These are phyloP conservation scores for Atta cephalotes DNA, from an alignment of 1,140 invertebrate genomes.

Conservation along the genomic window DNA sequence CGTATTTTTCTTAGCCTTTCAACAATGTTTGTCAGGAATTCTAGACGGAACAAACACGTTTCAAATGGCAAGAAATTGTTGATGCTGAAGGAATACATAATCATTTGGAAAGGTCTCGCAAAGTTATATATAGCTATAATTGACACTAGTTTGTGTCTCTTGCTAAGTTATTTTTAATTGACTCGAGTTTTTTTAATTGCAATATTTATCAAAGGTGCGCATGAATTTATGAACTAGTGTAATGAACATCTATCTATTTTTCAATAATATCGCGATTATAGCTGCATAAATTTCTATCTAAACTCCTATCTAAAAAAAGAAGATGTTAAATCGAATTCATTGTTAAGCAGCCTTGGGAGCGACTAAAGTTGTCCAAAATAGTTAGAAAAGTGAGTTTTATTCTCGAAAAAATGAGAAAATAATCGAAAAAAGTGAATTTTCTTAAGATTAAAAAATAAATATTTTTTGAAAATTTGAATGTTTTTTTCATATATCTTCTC, in stretches of 20 bases:
- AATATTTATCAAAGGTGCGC: not conserved
- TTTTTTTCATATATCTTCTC: too few species aligned
- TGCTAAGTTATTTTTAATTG: not conserved
- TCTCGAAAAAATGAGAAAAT: too few species aligned
- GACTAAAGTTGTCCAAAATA: too few species aligned
- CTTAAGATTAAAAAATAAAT: too few species aligned
- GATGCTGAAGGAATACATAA: slow-evolving; percentile 6
- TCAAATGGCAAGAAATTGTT: slow-evolving; percentile 31
- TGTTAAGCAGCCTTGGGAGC: too few species aligned
- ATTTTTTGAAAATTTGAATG: too few species aligned
- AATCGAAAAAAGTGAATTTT: too few species aligned
- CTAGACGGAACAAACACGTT: slow-evolving; percentile 5
- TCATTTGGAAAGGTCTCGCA: not conserved
- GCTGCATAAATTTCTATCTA: not conserved
- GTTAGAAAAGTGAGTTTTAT: too few species aligned
- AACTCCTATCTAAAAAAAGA: too few species aligned
- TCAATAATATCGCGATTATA: not conserved
- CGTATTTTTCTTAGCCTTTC: slow-evolving; percentile 19
- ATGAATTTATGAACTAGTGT: not conserved
- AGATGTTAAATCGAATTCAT: too few species aligned
- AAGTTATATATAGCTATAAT: not conserved
- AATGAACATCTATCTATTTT: not conserved
- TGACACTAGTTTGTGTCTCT: not conserved
- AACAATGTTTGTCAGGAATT: slow-evolving; percentile 21
- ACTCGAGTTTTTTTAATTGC: not conserved